Evolutionary conservation across 2,797 vertebrate species (phyloP), one percentile per base, ranked within the genome.

Genomic region (Triplophysa yarkandensis): DNA sequence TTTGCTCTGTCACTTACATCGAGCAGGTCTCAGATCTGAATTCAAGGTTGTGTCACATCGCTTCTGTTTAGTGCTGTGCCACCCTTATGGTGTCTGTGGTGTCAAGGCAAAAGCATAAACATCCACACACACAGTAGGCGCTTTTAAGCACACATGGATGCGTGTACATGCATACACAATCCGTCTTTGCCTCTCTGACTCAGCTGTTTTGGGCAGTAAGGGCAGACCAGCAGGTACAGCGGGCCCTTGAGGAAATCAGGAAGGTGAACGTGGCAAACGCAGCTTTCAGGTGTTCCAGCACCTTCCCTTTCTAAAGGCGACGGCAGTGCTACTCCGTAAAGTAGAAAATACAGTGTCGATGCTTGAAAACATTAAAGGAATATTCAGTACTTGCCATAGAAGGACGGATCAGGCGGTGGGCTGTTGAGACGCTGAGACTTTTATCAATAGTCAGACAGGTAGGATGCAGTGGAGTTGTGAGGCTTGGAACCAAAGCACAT

Each of bases 211-310:
- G 81, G 83, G 84, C 77, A 75, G 79, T 80, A 83, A 85, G 82
- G 77, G 75, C 62, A 78, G 79, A 74, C 73, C 82, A 81, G 80
- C 80, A 83, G 79, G 72, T 81, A 82, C 81, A 76, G 80, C 80
- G 4, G 11, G 58, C 84, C 79, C 85, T 76, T 19, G 57, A 82
- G 84, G 66, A 66, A 71, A 52, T 52, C 69, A 17, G 36, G 86
- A 91, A 90, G 90, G 88, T 90, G 86, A 90, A 79, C 82, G 81
- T 76, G 84, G 77, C 77, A 86, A 60, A 70, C 43, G 76, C 27
- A 2, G 32, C 57, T 61, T 57, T 61, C 46, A 63, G 16, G 46
- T 54, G n/a, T 41, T 71, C 61, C 54, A 52, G 17, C 41, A 39
- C 21, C 17, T 21, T 23, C 17, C 9, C 28, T 70, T n/a, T 34